These are phyloP conservation scores for Lumbricus terrestris DNA, from an alignment of 2,888 invertebrate genomes.

Conservation along the genomic window DNA sequence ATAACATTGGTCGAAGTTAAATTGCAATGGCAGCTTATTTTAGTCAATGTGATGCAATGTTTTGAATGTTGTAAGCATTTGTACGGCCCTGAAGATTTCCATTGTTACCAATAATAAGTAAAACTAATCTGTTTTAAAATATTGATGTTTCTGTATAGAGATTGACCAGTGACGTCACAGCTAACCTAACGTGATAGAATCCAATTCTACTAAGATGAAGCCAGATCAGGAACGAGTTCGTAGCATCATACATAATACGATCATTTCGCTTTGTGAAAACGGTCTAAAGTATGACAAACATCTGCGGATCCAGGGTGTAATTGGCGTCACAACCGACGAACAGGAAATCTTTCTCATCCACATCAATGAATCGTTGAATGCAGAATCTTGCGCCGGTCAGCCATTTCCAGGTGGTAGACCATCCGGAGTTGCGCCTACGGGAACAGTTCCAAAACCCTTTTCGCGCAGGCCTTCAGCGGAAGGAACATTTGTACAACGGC, in stretches of 20 bases:
- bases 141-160: not conserved
- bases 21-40: too few relatives aligned
- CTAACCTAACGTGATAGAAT: not conserved
- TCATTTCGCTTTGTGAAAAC: conserved; percentile 9
- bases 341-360: not conserved
- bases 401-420: not conserved
- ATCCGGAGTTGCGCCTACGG: not conserved
- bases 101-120: not conserved
- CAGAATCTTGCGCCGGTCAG: not conserved
- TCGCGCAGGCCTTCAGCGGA: not conserved
- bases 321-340: not conserved
- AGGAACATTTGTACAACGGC: not conserved
- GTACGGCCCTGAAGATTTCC: not conserved
- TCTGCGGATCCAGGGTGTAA: not conserved
- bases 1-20: too few relatives aligned
- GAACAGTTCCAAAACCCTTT: not conserved
- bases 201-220: not conserved
- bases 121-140: not conserved
- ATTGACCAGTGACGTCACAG: not conserved
- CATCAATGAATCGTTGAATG: not conserved
- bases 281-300: not conserved
- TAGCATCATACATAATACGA: not conserved
- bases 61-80: too few relatives aligned
- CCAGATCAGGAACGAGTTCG: not conserved
- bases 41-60: too few relatives aligned